Evolutionary conservation across 2,888 invertebrate species (phyloP), one percentile per base, ranked within the genome.

Genomic region (Micropterix aruncella): DNA sequence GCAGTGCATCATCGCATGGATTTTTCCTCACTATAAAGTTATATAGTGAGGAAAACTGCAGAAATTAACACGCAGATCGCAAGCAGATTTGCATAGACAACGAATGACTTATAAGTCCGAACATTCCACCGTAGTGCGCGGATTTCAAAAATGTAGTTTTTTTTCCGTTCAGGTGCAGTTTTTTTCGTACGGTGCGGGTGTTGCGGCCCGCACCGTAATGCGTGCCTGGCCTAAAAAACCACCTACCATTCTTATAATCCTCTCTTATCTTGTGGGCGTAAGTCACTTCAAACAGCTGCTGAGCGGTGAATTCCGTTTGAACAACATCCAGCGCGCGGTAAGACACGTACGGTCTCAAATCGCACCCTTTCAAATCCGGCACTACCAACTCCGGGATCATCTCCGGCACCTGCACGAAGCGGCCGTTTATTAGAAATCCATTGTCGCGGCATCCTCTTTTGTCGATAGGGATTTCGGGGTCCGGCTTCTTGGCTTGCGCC

Each of bases 291-390:
- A 91, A 91, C 40, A 95, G 67, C 63, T 88, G 83, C 57, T 86
- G 60, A 0, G 93, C 72, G 1, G 91, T 92, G 54, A 92, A 91
- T 62, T 86, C 81, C 1, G 80, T 74, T 58, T 92, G 89, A 9
- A 73, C 62, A 1, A 93, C 77, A 46, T 88, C 80, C 2, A 77
- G 73, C 0, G 78, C 74, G 61, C 77, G 79, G 61, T 96, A 97
- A 0, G 94, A 89, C 0, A 97, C 96, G 56, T 99, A 99, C 0
- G 97, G 93, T 61, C 91, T 92, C 16, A 99, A 65, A 65, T 82
- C 67, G 57, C 84, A 97, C 51, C 73, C 79, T 50, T 74, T 80
- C 17, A 99, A 65, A 61, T 94, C 82, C 1, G 97, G 97, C 2
- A 97, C 95, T 45, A 97, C 78, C 14, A 97, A 60, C 58, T 95